Evolutionary conservation across 2,113 vertebrate species (phyloP).

Genomic region (Octodon degus): DNA sequence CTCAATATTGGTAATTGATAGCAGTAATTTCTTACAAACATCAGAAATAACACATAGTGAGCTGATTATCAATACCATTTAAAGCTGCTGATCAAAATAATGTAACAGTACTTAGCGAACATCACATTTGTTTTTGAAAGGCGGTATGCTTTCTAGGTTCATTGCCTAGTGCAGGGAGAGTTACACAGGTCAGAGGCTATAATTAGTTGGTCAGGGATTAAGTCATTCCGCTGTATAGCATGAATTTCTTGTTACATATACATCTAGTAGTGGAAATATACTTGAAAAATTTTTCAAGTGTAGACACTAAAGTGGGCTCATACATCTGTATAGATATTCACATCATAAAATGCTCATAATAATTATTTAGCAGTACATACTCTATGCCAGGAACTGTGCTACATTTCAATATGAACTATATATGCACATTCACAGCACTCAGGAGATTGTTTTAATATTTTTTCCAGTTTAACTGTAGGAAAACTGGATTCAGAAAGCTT

Average conservation of each 20-base stretch:
- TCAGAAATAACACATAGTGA: slow-evolving; percentile 22
- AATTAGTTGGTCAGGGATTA: slow-evolving; percentile 23
- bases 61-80: background rate
- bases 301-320: background rate
- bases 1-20: slow-evolving; percentile 4
- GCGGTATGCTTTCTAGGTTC: background rate
- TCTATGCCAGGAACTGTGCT: background rate
- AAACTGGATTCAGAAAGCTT: background rate
- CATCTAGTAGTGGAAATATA: background rate
- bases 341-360: background rate
- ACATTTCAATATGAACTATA: background rate
- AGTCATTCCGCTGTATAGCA: slow-evolving; percentile 8
- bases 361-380: background rate
- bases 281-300: background rate
- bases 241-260: background rate
- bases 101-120: background rate
- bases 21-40: background rate
- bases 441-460: background rate
- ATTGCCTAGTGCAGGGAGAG: background rate
- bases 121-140: slow-evolving; percentile 2
- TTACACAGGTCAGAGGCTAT: background rate
- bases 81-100: background rate
- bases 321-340: background rate
- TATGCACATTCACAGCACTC: background rate
- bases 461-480: background rate